Evolutionary conservation across 2,113 vertebrate genomes (phyloP).

Genomic region (Dolichallabes microphthalmus): DNA sequence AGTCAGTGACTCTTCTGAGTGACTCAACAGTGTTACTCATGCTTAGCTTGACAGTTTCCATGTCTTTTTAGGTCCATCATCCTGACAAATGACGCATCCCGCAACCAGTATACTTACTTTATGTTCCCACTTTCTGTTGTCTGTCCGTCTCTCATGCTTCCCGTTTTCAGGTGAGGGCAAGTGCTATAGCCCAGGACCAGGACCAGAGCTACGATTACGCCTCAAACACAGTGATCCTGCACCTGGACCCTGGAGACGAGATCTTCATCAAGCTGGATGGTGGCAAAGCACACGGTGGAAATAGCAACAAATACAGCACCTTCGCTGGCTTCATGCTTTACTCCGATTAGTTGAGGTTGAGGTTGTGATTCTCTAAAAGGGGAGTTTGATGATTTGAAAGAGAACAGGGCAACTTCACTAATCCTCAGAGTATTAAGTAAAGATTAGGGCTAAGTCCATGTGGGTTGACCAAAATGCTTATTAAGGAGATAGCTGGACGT

Average conservation of each 20-base stretch:
- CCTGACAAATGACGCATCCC: neutral
- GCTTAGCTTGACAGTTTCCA: neutral
- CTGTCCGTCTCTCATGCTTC: neutral
- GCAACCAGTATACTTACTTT: neutral
- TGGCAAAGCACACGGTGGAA: conserved; percentile 94
- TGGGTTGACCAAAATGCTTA: neutral
- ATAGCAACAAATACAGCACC: conserved; percentile 99
- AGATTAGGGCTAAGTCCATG: neutral
- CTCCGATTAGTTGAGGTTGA: conserved; percentile 78
- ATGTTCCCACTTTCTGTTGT: conserved; percentile 6
- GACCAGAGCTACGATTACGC: conserved; percentile 99
- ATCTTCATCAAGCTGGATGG: conserved; percentile 96
- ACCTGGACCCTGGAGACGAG: conserved; percentile 92
- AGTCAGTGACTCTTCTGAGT: neutral
- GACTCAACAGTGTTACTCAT: conserved; percentile 12
- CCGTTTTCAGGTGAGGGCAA: conserved; percentile 85
- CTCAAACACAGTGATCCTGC: conserved; percentile 96
- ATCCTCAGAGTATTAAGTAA: neutral
- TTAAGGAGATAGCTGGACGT: neutral
- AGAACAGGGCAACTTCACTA: neutral
- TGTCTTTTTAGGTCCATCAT: neutral
- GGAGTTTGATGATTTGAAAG: conserved; percentile 2
- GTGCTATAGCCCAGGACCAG: conserved; percentile 93
- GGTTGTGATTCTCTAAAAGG: conserved; percentile 13
- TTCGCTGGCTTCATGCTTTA: conserved; percentile 98